Evolutionary conservation across 2,113 vertebrate species (phyloP), one percentile per base, ranked within the genome.

Genomic region (Sinosuthora webbiana): DNA sequence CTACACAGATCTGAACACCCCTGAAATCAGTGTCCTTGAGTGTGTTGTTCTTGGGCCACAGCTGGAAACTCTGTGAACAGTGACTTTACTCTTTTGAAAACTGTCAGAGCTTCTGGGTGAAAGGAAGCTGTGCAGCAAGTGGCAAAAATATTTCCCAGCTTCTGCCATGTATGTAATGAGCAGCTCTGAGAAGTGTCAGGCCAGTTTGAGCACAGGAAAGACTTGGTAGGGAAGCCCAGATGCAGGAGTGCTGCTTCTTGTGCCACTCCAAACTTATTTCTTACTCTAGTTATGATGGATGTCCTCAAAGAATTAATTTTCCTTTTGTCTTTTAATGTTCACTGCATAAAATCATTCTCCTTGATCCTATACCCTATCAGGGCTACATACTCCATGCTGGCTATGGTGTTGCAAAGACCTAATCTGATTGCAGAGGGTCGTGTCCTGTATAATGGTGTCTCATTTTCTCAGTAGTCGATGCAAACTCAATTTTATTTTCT

Each of bases 371-470:
- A 49, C 0, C 2, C 28, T 73, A 20, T 71, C 49, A 89, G 59
- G 31, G 35, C 83, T 91, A 59, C 28, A 5, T 64, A 81, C 57
- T 90, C 71, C 1, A 3, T 75, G 71, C 77, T 94, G 86, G 85
- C 81, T 83, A 39, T 39, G 78, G 81, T 92, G 75, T 90, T 89
- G 62, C 90, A 91, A 73, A 82, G 75, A 56, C 53, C 50, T 97
- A 94, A 97, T 97, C 89, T 78, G 94, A 97, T 97, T 97, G 87
- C 11, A 3, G 67, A 91, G 90, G 95, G 91, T 97, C 77, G 37
- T 89, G 91, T 96, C 95, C 93, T 73, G 73, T 94, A 93, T 96
- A 93, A 96, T 67, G 86, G 84, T 95, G 83, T 85, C 87, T 96
- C 35, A 6, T 96, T 94, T 96, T 93, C 95, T 93, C 77, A 53